Evolutionary conservation across 1,140 invertebrate genomes (phyloP).

Genomic region (Piezodorus guildinii): DNA sequence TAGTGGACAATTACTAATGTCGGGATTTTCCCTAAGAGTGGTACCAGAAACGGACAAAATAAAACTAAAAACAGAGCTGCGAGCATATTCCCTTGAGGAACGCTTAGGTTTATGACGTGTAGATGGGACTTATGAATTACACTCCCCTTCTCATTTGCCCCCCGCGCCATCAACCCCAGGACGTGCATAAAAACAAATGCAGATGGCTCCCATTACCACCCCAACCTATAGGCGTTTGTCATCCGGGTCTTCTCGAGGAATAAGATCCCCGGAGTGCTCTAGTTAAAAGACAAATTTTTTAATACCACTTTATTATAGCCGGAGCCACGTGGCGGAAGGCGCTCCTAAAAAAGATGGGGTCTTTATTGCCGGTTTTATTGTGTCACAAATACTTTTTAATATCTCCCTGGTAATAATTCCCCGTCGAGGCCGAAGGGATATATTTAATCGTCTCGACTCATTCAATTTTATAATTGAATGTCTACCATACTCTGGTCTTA

Average conservation of each 20-base stretch:
- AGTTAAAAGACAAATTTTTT: conserved; percentile 5
- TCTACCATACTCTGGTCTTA: too few relatives aligned
- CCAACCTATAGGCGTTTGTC: not conserved
- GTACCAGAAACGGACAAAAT: not conserved
- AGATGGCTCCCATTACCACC: conserved; percentile 12
- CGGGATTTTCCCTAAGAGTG: too few relatives aligned
- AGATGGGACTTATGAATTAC: too few relatives aligned
- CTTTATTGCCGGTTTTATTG: too few relatives aligned
- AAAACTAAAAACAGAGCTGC: not conserved
- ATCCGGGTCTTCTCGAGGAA: not conserved
- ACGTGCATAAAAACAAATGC: conserved; percentile 8
- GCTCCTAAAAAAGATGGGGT: too few relatives aligned
- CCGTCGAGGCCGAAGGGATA: too few relatives aligned
- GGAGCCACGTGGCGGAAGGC: not conserved
- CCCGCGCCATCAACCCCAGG: not conserved
- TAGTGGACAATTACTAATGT: too few relatives aligned
- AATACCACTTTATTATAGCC: conserved; percentile 3
- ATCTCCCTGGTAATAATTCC: too few relatives aligned
- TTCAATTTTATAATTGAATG: too few relatives aligned
- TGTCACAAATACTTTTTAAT: too few relatives aligned
- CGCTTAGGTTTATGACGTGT: too few relatives aligned
- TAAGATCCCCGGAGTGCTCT: not conserved
- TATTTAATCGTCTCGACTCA: too few relatives aligned
- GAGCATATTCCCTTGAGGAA: not conserved
- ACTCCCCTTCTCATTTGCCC: not conserved